phyloP scores from a whole-genome alignment of 2,113 vertebrate species.

The Pygoscelis adeliae region DNA sequence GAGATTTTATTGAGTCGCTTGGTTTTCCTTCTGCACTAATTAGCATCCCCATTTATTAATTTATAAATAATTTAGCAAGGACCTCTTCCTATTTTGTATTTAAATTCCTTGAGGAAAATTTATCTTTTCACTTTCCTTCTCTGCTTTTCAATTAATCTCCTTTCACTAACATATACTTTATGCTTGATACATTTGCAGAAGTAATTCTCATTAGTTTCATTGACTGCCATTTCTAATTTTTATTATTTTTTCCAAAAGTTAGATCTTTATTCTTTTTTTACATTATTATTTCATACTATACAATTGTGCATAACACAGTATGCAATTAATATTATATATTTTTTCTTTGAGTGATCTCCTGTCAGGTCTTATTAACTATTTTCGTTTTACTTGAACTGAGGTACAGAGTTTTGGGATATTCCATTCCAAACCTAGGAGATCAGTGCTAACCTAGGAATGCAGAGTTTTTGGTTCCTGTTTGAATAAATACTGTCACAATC shows the following conservation, averaged over 20 bases:
- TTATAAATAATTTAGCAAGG: neutral
- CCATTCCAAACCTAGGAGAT: neutral
- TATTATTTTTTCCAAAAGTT: neutral
- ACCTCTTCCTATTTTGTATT: neutral
- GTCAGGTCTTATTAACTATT: neutral
- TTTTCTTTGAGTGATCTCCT: neutral
- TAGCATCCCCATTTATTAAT: neutral
- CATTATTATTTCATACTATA: neutral
- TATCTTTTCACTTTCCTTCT: neutral
- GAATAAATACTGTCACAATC: neutral
- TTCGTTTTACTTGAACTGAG: neutral
- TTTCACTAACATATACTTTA: neutral
- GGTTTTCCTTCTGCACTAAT: neutral
- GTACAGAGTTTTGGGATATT: neutral
- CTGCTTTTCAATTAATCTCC: neutral
- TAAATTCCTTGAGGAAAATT: neutral
- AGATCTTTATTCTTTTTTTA: neutral
- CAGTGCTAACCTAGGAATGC: neutral
- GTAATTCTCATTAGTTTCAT: neutral
- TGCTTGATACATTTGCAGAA: neutral
- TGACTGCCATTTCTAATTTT: neutral
- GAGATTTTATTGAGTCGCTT: neutral
- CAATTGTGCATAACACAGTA: neutral
- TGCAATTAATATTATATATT: neutral
- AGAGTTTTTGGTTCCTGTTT: neutral